Base-by-base conservation (phyloP, 2,113 vertebrate genomes). In the Sitta europaea region DNA sequence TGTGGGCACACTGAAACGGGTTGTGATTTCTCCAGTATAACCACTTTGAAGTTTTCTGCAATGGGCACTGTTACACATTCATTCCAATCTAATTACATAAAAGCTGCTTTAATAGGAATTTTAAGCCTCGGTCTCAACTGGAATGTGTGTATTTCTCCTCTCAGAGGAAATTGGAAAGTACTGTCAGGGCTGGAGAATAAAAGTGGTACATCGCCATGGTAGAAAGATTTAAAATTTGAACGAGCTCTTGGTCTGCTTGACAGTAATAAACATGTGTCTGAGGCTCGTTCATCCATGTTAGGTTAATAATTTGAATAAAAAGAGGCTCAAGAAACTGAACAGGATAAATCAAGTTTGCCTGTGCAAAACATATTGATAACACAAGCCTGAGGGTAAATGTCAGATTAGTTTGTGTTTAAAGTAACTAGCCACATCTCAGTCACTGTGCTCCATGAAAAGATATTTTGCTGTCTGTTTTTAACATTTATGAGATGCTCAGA, bases 61-160 rank as follows among this genome's bases (percentile, higher is more conserved):
- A 36, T 84, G 95, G 97, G 95, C 51, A 61, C 92, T 45, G 22
- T 92, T 95, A 90, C 71, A 86, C 59, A 55, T 87, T 96, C 94
- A 88, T 96, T 97, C 96, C 95, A 77, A 73, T 90, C 91, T 96
- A 95, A 96, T 92, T 96, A 95, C 94, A 92, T 88, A 92, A 96
- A 94, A 97, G 90, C 85, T 65, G 67, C 86, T 95, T 96, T 96
- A 91, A 80, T 85, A 79, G 96, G 94, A 96, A 72, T 61, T 94
- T 96, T 91, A 88, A 91, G 76, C 88, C 86, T 96, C 5, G 1
- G 14, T 93, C 33, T 91, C 85, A 71, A 93, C 83, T 92, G 91
- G 94, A 96, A 96, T 92, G 90, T 94, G 82, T 73, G 14, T 80
- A 62, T 77, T 96, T 92, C 78, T 81, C 22, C 78, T 86, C 86